Percentiles rank a stretch among this genome's conserved stretches.
Conservation (phyloP, 2,113 vertebrate genomes). For the Anoura caudifer region DNA sequence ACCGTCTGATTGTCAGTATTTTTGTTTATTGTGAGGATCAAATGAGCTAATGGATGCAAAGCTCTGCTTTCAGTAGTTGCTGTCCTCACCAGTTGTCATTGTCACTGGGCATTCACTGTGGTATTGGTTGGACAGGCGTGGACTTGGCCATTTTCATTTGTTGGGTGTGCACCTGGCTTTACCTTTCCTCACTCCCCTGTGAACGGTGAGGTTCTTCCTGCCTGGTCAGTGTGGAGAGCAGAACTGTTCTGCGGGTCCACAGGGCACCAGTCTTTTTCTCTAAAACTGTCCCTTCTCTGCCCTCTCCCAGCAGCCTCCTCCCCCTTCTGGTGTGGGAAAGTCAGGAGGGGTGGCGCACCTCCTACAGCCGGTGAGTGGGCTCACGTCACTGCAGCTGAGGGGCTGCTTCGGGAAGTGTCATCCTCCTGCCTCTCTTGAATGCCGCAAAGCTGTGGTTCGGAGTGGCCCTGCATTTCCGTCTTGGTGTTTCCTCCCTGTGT, state of each 20-base stretch:
- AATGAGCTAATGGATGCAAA: background rate
- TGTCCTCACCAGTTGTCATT: rapidly evolving
- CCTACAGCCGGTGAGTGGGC: background rate
- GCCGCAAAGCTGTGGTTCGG: conserved; percentile 15
- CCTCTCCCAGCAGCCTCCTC: background rate
- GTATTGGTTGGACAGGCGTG: background rate
- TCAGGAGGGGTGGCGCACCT: background rate
- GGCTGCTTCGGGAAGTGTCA: background rate
- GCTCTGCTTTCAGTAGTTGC: rapidly evolving
- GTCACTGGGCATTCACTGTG: rapidly evolving
- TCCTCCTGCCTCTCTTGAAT: conserved; percentile 16
- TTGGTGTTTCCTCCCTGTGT: background rate
- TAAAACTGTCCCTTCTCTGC: background rate
- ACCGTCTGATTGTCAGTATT: background rate
- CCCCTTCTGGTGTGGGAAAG: background rate
- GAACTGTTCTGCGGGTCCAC: background rate
- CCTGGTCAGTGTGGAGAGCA: background rate
- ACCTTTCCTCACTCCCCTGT: background rate
- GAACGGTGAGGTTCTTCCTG: background rate
- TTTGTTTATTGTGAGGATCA: background rate
- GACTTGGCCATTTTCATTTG: background rate
- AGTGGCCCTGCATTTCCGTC: conserved; percentile 37
- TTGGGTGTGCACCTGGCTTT: rapidly evolving
- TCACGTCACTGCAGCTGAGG: background rate
- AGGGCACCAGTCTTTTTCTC: background rate